These are phyloP conservation scores for Brachionus rubens DNA, from an alignment of 1,140 invertebrate species.

Conservation along the genomic window DNA sequence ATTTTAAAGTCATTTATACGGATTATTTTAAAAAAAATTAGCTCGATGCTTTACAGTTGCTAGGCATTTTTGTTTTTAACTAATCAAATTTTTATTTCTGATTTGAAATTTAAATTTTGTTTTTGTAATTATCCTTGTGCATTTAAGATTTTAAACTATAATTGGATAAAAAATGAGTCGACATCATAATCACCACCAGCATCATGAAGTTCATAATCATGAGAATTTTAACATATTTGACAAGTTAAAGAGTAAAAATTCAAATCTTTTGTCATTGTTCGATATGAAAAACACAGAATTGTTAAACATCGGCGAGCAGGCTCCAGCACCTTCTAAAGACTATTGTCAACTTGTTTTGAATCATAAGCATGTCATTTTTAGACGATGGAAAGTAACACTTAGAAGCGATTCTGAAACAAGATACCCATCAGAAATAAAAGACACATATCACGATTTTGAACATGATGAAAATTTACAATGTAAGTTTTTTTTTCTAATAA, in stretches of 20 bases:
- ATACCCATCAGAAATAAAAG: conserved; percentile 42
- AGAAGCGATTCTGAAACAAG: not conserved
- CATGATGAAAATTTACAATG: conserved; percentile 32
- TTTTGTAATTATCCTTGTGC: not conserved
- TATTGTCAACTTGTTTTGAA: conserved; percentile 38
- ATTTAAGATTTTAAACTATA: not conserved
- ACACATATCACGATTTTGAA: conserved; percentile 40
- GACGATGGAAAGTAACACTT: conserved; percentile 39
- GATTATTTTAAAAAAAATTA: too few relatives aligned
- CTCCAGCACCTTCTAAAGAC: conserved; percentile 43
- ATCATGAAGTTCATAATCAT: not conserved
- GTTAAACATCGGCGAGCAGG: conserved; percentile 10
- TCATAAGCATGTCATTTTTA: conserved; percentile 8
- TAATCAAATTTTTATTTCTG: not conserved
- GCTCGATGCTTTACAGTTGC: not conserved
- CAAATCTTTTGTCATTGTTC: not conserved
- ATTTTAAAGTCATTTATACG: not conserved
- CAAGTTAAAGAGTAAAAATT: conserved; percentile 3
- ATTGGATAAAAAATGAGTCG: not conserved
- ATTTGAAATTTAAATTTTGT: not conserved
- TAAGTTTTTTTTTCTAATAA: not conserved
- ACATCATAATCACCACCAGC: not conserved
- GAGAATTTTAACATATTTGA: conserved; percentile 11
- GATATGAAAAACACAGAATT: conserved; percentile 21
- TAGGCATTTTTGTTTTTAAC: not conserved